A percentile compares a stretch with the other conserved stretches of the same genome.
Evolutionary conservation across 2,797 vertebrate species (phyloP).

Genomic region (Gymnodraco acuticeps): DNA sequence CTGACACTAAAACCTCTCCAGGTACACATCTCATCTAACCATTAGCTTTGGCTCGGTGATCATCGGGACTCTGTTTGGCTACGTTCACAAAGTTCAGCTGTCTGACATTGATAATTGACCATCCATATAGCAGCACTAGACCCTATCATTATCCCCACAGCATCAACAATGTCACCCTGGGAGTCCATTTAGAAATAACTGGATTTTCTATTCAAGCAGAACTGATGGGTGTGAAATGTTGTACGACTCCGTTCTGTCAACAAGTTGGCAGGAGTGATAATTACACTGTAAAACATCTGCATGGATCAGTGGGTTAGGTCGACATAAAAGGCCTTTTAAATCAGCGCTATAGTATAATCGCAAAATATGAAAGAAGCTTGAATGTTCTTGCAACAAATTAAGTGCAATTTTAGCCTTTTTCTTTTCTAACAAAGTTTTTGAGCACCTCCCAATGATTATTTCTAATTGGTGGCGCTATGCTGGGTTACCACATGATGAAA

Average conservation of each 20-base stretch:
- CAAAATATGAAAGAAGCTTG: slow-evolving; percentile 3
- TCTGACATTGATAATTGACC: slow-evolving; percentile 13
- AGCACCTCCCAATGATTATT: slow-evolving; percentile 10
- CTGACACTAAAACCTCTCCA: slow-evolving; percentile 34
- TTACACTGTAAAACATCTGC: slow-evolving; percentile 12
- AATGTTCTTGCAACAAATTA: slow-evolving; percentile 25
- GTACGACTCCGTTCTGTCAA: slow-evolving; percentile 1
- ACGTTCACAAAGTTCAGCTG: neutral
- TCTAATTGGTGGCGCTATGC: slow-evolving; percentile 27
- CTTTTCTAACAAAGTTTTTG: neutral
- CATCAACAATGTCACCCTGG: neutral
- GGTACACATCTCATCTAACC: slow-evolving; percentile 42
- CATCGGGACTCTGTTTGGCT: slow-evolving; percentile 7
- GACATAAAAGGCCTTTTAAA: neutral
- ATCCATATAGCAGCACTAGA: neutral
- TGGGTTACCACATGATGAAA: slow-evolving; percentile 25
- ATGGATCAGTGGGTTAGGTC: slow-evolving; percentile 5
- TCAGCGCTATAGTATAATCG: neutral
- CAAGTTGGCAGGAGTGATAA: neutral
- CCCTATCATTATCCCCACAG: slow-evolving; percentile 1
- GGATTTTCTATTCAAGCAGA: neutral
- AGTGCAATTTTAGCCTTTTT: slow-evolving; percentile 2
- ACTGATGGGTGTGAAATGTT: neutral
- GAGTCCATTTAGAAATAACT: neutral
- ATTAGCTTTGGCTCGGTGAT: slow-evolving; percentile 27